Conservation (phyloP, 2,113 vertebrate genomes). For the Psophia crepitans region DNA sequence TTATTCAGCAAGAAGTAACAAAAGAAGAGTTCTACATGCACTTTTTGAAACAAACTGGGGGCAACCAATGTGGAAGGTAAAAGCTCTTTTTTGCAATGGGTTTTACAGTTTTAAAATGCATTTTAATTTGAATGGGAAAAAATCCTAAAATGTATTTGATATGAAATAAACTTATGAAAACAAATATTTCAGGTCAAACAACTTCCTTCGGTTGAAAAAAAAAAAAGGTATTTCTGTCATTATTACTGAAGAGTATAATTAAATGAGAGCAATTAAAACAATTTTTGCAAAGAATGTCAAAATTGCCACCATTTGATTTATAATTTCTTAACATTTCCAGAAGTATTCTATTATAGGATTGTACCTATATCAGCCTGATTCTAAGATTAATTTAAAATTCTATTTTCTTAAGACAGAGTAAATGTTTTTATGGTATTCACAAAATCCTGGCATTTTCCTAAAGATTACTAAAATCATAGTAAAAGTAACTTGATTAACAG, state of each 20-base stretch:
- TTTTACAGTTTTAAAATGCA: neutral
- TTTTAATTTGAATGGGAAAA: neutral
- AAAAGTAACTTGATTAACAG: neutral
- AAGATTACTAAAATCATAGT: neutral
- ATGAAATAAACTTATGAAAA: neutral
- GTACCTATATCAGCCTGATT: neutral
- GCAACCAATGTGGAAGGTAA: neutral
- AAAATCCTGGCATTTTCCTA: neutral
- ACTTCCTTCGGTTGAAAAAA: neutral
- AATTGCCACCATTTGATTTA: neutral
- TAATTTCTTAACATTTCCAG: neutral
- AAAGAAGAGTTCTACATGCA: neutral
- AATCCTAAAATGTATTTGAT: neutral
- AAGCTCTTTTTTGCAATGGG: fast-evolving
- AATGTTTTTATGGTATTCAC: neutral
- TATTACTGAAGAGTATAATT: neutral
- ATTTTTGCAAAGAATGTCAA: neutral
- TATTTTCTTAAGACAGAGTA: neutral
- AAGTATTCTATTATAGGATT: neutral
- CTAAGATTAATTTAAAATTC: neutral
- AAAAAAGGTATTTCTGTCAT: neutral
- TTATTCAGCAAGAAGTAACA: neutral
- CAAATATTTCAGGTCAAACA: neutral
- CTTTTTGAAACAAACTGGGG: neutral
- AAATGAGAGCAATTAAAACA: neutral